phyloP scores from a whole-genome alignment of 2,797 vertebrate species.

The Morelia viridis region DNA sequence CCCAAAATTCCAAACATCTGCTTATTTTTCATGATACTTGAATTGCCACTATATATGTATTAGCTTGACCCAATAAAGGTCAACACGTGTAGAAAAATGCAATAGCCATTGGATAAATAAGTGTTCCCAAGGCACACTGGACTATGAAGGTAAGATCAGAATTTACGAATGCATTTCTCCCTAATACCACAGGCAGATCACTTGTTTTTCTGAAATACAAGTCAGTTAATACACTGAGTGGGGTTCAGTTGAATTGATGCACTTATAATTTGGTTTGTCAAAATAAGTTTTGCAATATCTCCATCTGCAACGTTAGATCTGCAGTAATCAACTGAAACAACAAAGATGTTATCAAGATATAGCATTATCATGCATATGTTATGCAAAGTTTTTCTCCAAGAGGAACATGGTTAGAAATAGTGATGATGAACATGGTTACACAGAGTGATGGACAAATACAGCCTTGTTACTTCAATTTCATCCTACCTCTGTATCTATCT shows the following conservation, averaged over 20 bases:
- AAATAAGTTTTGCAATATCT: background rate
- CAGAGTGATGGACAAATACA: background rate
- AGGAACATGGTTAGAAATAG: background rate
- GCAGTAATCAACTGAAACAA: too few relatives aligned
- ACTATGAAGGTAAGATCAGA: background rate
- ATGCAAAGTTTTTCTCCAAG: background rate
- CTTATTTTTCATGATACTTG: background rate
- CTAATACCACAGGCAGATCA: background rate
- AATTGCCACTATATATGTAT: background rate
- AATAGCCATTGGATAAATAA: background rate
- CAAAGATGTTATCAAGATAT: background rate
- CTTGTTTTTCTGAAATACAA: background rate
- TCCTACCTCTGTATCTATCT: background rate
- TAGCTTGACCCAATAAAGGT: background rate
- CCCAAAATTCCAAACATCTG: background rate
- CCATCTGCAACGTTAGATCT: background rate
- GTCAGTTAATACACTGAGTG: background rate
- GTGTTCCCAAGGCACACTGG: background rate
- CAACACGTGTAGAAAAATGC: background rate
- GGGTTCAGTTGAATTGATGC: background rate
- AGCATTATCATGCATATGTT: background rate
- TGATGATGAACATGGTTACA: background rate
- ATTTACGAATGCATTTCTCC: background rate
- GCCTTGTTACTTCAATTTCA: background rate
- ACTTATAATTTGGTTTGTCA: background rate